phyloP scores from a whole-genome alignment of 2,888 invertebrate genomes.

The Julus scandinavius region DNA sequence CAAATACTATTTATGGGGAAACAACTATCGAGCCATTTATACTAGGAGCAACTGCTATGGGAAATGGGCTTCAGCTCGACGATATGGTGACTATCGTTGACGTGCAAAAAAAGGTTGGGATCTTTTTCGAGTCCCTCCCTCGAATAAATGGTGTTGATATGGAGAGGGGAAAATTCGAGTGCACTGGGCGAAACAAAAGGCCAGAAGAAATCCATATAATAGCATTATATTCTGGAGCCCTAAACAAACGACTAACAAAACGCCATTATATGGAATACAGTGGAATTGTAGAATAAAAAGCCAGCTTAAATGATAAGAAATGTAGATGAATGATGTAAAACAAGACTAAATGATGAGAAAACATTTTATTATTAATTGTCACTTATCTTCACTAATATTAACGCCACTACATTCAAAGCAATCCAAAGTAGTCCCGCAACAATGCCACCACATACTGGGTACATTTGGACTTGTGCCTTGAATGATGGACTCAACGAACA shows the following conservation, averaged over 20 bases:
- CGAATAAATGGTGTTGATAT: slow-evolving; percentile 33
- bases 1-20: slow-evolving; percentile 11
- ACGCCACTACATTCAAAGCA: too few relatives aligned
- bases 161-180: neutral
- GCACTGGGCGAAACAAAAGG: slow-evolving; percentile 22
- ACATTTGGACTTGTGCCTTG: too few relatives aligned
- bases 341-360: too few relatives aligned
- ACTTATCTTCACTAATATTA: too few relatives aligned
- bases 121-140: neutral
- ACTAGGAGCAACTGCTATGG: neutral
- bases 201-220: neutral
- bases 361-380: too few relatives aligned
- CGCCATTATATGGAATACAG: neutral
- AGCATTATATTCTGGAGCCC: neutral
- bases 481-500: too few relatives aligned
- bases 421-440: too few relatives aligned
- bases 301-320: neutral
- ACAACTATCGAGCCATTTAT: slow-evolving; percentile 9
- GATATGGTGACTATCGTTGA: neutral
- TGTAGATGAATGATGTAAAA: neutral
- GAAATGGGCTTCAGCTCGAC: neutral
- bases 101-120: neutral
- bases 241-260: neutral
- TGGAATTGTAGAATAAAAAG: neutral
- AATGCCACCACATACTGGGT: too few relatives aligned